Conservation (phyloP, 2,888 invertebrate species). For the Sesamia inferens region DNA sequence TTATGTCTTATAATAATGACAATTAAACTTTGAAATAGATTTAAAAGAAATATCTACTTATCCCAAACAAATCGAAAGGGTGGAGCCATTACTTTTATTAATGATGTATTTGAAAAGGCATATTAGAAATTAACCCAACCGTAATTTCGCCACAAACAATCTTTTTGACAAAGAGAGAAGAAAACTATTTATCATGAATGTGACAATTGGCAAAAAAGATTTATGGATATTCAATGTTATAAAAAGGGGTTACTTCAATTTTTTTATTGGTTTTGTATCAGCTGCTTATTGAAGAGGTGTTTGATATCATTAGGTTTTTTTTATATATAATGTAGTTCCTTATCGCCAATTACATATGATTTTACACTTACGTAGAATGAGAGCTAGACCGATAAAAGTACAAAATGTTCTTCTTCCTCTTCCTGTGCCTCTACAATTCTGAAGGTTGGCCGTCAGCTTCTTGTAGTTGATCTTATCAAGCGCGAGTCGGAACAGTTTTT, state of each 20-base stretch:
- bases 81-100: slow-evolving; percentile 73
- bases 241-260: slow-evolving; percentile 56
- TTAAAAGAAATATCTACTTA: slow-evolving; percentile 54
- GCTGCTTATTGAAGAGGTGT: neutral
- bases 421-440: too few relatives aligned
- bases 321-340: neutral
- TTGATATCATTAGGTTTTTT: neutral
- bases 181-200: slow-evolving; percentile 79
- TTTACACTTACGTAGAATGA: neutral
- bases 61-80: slow-evolving; percentile 73
- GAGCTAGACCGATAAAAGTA: neutral
- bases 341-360: neutral
- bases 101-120: slow-evolving; percentile 61
- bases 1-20: slow-evolving; percentile 31
- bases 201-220: slow-evolving; percentile 71
- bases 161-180: slow-evolving; percentile 67
- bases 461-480: too few relatives aligned
- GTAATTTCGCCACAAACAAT: slow-evolving; percentile 82
- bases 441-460: too few relatives aligned
- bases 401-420: too few relatives aligned
- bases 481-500: too few relatives aligned
- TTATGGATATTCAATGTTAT: slow-evolving; percentile 50
- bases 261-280: slow-evolving; percentile 36
- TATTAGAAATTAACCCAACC: slow-evolving; percentile 75
- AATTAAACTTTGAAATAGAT: slow-evolving; percentile 22